Percentiles rank a stretch among this genome's conserved stretches.
Conservation (phyloP, 1,140 invertebrate species). For the Heliconius melpomene region DNA sequence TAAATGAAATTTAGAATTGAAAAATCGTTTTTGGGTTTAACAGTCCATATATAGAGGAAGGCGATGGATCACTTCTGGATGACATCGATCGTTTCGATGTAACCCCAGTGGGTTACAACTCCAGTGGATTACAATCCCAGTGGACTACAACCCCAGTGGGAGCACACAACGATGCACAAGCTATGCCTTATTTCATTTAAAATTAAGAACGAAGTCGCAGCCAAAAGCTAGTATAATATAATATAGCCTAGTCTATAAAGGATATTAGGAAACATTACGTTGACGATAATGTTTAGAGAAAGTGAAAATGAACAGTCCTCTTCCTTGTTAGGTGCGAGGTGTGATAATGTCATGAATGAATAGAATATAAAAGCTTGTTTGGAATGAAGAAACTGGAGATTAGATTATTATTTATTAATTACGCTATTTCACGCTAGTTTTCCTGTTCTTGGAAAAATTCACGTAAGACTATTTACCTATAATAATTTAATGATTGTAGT, state of each 20-base stretch:
- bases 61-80: too few species aligned
- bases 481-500: not conserved
- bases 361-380: slow-evolving; percentile 21
- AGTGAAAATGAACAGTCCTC: slow-evolving; percentile 54
- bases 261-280: slow-evolving; percentile 30
- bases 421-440: not conserved
- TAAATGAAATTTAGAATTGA: too few species aligned
- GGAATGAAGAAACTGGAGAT: not conserved
- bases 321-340: slow-evolving; percentile 29
- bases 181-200: too few species aligned
- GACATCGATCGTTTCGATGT: too few species aligned
- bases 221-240: slow-evolving; percentile 31
- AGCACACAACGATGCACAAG: too few species aligned
- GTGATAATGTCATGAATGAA: slow-evolving; percentile 22
- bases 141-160: too few species aligned
- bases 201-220: too few species aligned
- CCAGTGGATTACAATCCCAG: too few species aligned
- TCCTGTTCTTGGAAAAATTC: slow-evolving; percentile 4
- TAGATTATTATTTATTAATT: slow-evolving; percentile 10
- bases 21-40: too few species aligned
- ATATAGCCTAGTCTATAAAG: slow-evolving; percentile 35
- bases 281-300: slow-evolving; percentile 52
- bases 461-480: not conserved
- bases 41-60: too few species aligned
- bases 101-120: too few species aligned